Evolutionary conservation across 2,888 invertebrate species (phyloP), one percentile per base, ranked within the genome.

Genomic region (Melangyna quadrimaculata): DNA sequence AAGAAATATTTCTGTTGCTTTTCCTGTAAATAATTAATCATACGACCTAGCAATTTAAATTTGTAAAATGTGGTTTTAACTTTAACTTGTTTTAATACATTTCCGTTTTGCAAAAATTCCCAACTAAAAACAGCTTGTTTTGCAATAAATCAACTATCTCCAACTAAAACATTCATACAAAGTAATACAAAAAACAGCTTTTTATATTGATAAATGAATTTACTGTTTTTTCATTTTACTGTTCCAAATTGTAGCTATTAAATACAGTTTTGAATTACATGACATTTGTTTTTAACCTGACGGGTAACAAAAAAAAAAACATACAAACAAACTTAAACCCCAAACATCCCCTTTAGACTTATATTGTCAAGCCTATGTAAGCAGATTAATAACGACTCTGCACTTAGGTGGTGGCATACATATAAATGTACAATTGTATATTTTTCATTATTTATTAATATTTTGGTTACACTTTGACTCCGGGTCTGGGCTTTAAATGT

Each of bases 111-210:
- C 40, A 40, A n/a, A 40, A 40, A n/a, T n/a, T 0, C n/a, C 6
- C 7, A n/a, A 40, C 40, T n/a, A 2, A 40, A 40, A 40, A 57
- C 29, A 17, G 17, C 4, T 43, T 40, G 1, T 4, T 40, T 59
- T 40, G 19, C 48, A 61, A 61, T 70, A 61, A 70, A 61, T 43
- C 32, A 61, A 59, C n/a, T n/a, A n/a, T 32, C 7, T 59, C 27
- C 51, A 3, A 35, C 27, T 19, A 14, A 17, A 70, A 19, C 12
- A 29, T 35, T 27, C 51, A 43, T n/a, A n/a, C n/a, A n/a, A n/a
- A n/a, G n/a, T n/a, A n/a, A n/a, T n/a, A n/a, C n/a, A n/a, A n/a
- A n/a, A n/a, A n/a, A n/a, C n/a, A n/a, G n/a, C n/a, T n/a, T n/a
- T n/a, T n/a, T n/a, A n/a, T n/a, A n/a, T n/a, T 67, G 24, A 67